Conservation (phyloP, 2,113 vertebrate species). For the Phoenicopterus ruber region DNA sequence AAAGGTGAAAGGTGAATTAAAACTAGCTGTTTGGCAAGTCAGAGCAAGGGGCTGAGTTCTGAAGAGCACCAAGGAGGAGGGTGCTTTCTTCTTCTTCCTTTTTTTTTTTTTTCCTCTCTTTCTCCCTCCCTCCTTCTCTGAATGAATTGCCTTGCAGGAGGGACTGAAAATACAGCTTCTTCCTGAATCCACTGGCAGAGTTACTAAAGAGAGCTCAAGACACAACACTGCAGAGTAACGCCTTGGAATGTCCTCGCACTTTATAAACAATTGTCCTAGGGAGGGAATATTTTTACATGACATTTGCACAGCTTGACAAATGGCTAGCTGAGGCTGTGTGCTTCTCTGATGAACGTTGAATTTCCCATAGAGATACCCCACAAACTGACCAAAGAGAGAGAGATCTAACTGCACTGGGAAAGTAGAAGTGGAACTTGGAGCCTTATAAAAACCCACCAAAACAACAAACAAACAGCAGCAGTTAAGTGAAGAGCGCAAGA, state of each 20-base stretch:
- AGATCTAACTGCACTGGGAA: neutral
- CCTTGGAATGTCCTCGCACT: slow-evolving; percentile 69
- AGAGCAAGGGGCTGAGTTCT: slow-evolving; percentile 66
- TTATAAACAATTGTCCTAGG: slow-evolving; percentile 65
- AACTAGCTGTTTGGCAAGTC: slow-evolving; percentile 72
- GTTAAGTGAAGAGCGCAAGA: slow-evolving; percentile 23
- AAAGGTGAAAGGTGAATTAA: slow-evolving; percentile 79
- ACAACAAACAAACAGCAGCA: neutral
- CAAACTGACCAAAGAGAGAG: slow-evolving; percentile 48
- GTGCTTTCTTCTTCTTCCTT: neutral
- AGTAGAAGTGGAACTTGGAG: slow-evolving; percentile 50
- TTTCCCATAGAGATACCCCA: slow-evolving; percentile 24
- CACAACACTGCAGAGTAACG: slow-evolving; percentile 59
- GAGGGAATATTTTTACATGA: slow-evolving; percentile 58
- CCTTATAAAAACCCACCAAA: neutral
- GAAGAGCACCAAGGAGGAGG: slow-evolving; percentile 48
- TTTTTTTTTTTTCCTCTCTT: neutral
- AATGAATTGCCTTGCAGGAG: slow-evolving; percentile 67
- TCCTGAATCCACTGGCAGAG: slow-evolving; percentile 44
- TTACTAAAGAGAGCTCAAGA: slow-evolving; percentile 57
- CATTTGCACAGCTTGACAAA: slow-evolving; percentile 65
- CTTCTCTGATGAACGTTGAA: slow-evolving; percentile 51
- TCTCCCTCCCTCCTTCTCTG: neutral
- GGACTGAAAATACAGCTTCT: slow-evolving; percentile 65
- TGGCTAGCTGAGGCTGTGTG: slow-evolving; percentile 56